phyloP scores from a whole-genome alignment of 2,888 invertebrate species.

The Pherbina coryleti region DNA sequence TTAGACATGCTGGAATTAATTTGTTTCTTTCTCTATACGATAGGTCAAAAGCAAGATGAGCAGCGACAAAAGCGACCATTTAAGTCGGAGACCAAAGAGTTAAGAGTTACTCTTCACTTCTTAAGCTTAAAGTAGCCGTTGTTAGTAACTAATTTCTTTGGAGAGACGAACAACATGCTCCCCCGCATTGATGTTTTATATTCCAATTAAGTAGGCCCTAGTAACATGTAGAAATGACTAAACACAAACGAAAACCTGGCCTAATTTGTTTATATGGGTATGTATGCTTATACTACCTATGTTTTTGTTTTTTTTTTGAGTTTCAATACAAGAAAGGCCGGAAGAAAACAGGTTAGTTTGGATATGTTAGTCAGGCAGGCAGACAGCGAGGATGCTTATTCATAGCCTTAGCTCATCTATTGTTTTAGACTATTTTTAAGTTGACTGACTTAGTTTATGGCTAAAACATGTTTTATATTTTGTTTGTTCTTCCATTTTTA shows the following conservation, averaged over 20 bases:
- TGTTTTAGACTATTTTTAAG: background rate
- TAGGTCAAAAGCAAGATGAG: constrained; percentile 8
- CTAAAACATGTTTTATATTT: too few species aligned
- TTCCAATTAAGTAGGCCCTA: background rate
- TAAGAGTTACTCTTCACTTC: background rate
- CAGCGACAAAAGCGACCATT: background rate
- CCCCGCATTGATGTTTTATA: background rate
- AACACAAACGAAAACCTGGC: background rate
- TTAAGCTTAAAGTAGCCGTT: background rate
- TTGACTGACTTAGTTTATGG: too few species aligned
- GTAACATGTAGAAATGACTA: background rate
- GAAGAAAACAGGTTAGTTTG: background rate
- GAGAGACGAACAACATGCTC: too few species aligned
- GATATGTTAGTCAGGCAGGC: background rate
- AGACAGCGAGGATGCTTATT: background rate
- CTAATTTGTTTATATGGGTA: background rate
- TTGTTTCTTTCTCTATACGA: constrained; percentile 29
- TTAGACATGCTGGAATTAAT: constrained; percentile 38
- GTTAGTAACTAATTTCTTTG: background rate
- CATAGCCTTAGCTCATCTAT: background rate
- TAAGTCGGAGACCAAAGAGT: background rate
- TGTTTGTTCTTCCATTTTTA: too few species aligned
- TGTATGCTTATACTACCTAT: background rate
- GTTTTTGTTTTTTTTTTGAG: background rate
- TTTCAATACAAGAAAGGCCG: background rate